Evolutionary conservation across 2,113 vertebrate species (phyloP).

Genomic region (Macaca nemestrina): DNA sequence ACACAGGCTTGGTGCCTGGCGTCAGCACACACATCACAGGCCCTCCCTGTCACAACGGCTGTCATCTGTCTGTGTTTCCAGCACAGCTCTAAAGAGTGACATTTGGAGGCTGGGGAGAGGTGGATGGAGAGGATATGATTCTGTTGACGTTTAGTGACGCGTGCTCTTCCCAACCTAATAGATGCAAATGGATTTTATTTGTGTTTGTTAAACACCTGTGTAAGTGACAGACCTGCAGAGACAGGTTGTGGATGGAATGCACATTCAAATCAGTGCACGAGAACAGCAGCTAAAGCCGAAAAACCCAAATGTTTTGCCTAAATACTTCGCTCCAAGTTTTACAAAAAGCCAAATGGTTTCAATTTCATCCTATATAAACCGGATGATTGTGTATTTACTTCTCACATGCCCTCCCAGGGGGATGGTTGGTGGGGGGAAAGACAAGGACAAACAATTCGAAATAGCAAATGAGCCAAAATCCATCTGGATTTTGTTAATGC

Average conservation of each 20-base stretch:
- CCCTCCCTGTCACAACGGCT: neutral
- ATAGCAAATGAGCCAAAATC: neutral
- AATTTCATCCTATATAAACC: neutral
- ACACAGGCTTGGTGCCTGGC: accelerated
- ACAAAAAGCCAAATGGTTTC: slow-evolving; percentile 40
- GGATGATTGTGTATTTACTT: neutral
- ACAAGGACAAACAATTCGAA: neutral
- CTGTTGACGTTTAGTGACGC: neutral
- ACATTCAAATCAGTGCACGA: neutral
- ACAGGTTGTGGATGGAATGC: neutral
- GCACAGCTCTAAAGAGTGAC: neutral
- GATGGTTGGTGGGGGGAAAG: neutral
- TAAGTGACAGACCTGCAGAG: neutral
- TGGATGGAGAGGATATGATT: neutral
- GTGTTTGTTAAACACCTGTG: neutral
- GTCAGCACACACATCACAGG: accelerated
- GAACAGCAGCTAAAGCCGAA: neutral
- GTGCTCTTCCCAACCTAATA: neutral
- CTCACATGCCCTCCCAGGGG: neutral
- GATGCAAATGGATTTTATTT: neutral
- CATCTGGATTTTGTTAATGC: slow-evolving; percentile 50
- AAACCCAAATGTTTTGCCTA: neutral
- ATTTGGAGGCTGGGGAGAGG: neutral
- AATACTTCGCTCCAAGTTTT: slow-evolving; percentile 11
- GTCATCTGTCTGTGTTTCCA: neutral